Evolutionary conservation across 2,888 invertebrate species (phyloP).

Genomic region (Eristalis arbustorum): DNA sequence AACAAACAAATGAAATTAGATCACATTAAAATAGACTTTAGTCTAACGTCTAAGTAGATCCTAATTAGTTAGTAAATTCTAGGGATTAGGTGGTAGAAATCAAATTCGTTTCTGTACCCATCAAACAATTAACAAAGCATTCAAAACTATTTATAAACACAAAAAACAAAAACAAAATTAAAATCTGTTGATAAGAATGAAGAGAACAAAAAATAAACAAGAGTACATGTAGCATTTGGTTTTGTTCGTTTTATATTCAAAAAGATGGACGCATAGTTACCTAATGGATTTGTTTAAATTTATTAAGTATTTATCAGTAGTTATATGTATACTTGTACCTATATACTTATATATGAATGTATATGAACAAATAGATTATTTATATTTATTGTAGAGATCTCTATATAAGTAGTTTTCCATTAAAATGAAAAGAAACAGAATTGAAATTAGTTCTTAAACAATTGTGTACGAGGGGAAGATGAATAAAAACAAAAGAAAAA

Average conservation of each 20-base stretch:
- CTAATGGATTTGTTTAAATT: constrained; percentile 46
- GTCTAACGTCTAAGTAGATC: constrained; percentile 51
- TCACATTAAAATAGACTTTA: constrained; percentile 45
- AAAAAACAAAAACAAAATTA: constrained; percentile 3
- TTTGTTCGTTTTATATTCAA: constrained; percentile 30
- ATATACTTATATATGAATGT: constrained; percentile 32
- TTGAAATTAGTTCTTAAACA: constrained; percentile 33
- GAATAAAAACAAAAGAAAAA: neutral
- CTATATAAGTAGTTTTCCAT: constrained; percentile 63
- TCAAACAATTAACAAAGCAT: constrained; percentile 14
- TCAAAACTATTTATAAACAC: constrained; percentile 28
- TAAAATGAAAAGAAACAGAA: constrained; percentile 16
- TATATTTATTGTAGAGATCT: constrained; percentile 68
- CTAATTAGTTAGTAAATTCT: constrained; percentile 61
- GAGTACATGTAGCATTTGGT: neutral
- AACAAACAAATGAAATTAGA: neutral
- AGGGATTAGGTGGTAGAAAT: constrained; percentile 17
- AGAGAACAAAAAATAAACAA: no score
- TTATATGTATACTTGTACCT: constrained; percentile 60
- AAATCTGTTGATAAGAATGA: constrained; percentile 40
- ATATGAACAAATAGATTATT: constrained; percentile 52
- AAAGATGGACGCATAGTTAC: constrained; percentile 44
- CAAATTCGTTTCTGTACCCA: constrained; percentile 21
- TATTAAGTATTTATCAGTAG: constrained; percentile 58
- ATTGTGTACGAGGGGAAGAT: constrained; percentile 44